Base-by-base conservation (phyloP, 2,888 invertebrate genomes). In the Melanargia galathea region DNA sequence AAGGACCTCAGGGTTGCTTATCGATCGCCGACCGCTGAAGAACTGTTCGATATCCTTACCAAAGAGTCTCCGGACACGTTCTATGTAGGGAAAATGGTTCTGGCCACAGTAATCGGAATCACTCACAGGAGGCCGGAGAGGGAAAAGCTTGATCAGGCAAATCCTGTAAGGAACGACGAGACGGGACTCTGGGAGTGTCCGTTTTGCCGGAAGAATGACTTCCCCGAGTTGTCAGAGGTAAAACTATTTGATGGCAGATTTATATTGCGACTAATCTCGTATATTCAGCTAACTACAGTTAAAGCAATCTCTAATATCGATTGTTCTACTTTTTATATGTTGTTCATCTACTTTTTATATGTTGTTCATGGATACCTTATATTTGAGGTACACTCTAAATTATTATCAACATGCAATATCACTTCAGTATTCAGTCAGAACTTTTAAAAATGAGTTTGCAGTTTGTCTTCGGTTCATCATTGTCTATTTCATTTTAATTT, bases 141-240 rank as follows among this genome's bases (percentile, higher is more conserved):
- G 30, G 98, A 99, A 65, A 97, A 98, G 90, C 82, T 99, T 62
- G 98, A 99, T 81, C 96, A 97, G 80, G 98, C 98, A 0, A 98
- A 98, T 90, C 99, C 99, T 0, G 97, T 98, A 48, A 93, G 98
- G 71, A 97, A 98, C 78, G 98, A 98, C 65, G 97, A 97, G 75
- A 97, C 97, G 7, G 97, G 97, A 0, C 91, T 98, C 45, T 99
- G 99, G 99, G 97, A 98, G 81, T 99, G 99, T 91, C 98, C 98
- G 0, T 98, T 99, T 87, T 99, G 99, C 90, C 92, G 96, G 72
- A 97, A 98, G 81, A 97, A 97, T 79, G 98, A 98, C 84, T 98
- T 99, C 76, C 97, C 97, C 0, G 99, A 99, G 81, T 90, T 99
- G 33, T 97, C 97, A 20, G 98, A 98, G 92, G 92, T 92, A 74